A percentile compares a stretch with the other conserved stretches of the same genome.
Conservation (phyloP, 1,140 invertebrate species). For the Ooceraea biroi region DNA sequence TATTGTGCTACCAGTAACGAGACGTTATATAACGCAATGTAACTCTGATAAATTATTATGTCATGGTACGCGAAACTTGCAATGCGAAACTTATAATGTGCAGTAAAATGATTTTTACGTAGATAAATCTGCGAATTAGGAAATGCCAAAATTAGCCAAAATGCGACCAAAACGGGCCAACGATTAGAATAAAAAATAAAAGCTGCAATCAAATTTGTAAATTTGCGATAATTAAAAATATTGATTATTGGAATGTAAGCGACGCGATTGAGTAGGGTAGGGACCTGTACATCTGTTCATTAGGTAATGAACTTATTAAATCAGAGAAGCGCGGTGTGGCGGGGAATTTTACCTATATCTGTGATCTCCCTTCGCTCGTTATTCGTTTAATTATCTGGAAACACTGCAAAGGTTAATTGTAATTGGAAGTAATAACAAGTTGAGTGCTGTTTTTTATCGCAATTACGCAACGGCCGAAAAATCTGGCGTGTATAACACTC, state of each 20-base stretch:
- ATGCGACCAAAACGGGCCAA: slow-evolving; percentile 27
- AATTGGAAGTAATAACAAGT: slow-evolving; percentile 79
- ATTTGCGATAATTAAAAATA: slow-evolving; percentile 84
- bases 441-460: slow-evolving; percentile 64
- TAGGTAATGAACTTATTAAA: slow-evolving; percentile 85
- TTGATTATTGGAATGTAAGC: slow-evolving; percentile 81
- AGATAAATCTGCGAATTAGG: slow-evolving; percentile 64
- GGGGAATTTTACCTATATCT: slow-evolving; percentile 71
- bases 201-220: slow-evolving; percentile 78
- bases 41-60: slow-evolving; percentile 12
- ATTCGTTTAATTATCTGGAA: slow-evolving; percentile 78
- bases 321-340: slow-evolving; percentile 75
- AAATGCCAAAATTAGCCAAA: slow-evolving; percentile 51
- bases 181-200: slow-evolving; percentile 78
- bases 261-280: slow-evolving; percentile 44
- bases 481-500: slow-evolving; percentile 26
- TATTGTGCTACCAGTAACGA: background rate
- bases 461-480: slow-evolving; percentile 59
- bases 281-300: slow-evolving; percentile 82
- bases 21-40: slow-evolving; percentile 4
- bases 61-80: too few species aligned
- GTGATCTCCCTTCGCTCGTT: slow-evolving; percentile 47
- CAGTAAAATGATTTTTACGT: slow-evolving; percentile 30
- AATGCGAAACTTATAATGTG: background rate
- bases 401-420: slow-evolving; percentile 78